Conservation (phyloP, 1,140 invertebrate genomes). For the Homalodisca vitripennis region DNA sequence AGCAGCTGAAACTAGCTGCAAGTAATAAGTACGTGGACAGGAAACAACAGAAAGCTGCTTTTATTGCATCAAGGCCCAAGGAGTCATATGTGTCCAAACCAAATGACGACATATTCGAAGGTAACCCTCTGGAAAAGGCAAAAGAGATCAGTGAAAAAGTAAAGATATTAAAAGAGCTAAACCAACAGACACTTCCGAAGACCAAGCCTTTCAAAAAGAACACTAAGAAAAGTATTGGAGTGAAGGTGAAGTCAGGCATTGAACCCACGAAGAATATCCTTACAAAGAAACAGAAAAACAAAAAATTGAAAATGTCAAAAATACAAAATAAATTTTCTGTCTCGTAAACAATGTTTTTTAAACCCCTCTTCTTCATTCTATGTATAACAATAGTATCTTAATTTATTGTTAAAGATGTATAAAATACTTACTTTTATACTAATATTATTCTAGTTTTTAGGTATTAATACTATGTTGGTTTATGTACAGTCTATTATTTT, state of each 20-base stretch:
- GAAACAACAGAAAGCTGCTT: constrained; percentile 74
- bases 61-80: constrained; percentile 66
- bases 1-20: constrained; percentile 64
- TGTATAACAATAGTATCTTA: too few species aligned
- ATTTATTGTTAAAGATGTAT: too few species aligned
- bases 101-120: constrained; percentile 61
- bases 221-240: neutral
- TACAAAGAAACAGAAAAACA: neutral
- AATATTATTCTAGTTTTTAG: too few species aligned
- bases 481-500: too few species aligned
- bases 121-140: constrained; percentile 50
- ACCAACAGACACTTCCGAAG: too few species aligned
- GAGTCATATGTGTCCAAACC: constrained; percentile 64
- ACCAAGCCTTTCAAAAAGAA: constrained; percentile 8
- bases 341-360: too few species aligned
- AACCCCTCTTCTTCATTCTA: too few species aligned
- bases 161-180: constrained; percentile 7
- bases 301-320: neutral
- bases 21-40: constrained; percentile 75
- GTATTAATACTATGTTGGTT: too few species aligned
- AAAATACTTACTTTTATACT: too few species aligned
- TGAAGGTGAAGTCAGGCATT: too few species aligned
- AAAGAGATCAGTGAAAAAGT: constrained; percentile 38
- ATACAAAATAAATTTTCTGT: constrained; percentile 6
- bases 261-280: neutral